Evolutionary conservation across 2,888 invertebrate genomes (phyloP).

Genomic region (Volucella inflata): DNA sequence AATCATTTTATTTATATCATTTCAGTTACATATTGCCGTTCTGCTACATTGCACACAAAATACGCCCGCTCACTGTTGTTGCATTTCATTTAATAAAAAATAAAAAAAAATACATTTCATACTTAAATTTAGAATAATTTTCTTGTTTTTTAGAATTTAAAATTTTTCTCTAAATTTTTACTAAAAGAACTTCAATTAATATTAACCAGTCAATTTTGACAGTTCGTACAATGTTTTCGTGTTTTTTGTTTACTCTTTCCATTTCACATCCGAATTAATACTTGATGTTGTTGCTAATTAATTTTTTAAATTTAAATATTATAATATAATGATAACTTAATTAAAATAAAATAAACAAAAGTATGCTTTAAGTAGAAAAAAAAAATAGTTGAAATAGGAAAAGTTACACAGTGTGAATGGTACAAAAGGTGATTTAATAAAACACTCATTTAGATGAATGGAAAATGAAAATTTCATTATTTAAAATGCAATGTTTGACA

Average conservation of each 20-base stretch:
- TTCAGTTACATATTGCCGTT: constrained; percentile 61
- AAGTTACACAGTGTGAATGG: background rate
- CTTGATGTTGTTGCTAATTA: constrained; percentile 58
- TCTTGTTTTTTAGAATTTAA: constrained; percentile 23
- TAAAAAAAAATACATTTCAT: constrained; percentile 19
- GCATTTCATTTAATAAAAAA: constrained; percentile 39
- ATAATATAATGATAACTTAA: constrained; percentile 33
- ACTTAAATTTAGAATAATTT: constrained; percentile 47
- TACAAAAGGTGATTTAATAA: background rate
- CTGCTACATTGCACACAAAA: constrained; percentile 65
- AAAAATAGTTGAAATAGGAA: constrained; percentile 15
- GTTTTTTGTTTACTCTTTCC: constrained; percentile 26
- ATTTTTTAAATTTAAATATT: constrained; percentile 31
- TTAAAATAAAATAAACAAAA: background rate
- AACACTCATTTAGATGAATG: background rate
- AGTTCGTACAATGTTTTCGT: constrained; percentile 13
- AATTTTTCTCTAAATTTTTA: constrained; percentile 27
- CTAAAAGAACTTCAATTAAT: constrained; percentile 32
- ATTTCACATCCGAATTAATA: constrained; percentile 66
- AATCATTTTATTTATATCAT: constrained; percentile 74
- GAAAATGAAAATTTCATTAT: background rate
- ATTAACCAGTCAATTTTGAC: constrained; percentile 60
- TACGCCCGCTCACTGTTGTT: constrained; percentile 68
- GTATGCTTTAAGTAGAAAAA: background rate
- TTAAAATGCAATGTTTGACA: background rate